phyloP scores from a whole-genome alignment of 2,888 invertebrate genomes.

The Plagodis pulveraria region DNA sequence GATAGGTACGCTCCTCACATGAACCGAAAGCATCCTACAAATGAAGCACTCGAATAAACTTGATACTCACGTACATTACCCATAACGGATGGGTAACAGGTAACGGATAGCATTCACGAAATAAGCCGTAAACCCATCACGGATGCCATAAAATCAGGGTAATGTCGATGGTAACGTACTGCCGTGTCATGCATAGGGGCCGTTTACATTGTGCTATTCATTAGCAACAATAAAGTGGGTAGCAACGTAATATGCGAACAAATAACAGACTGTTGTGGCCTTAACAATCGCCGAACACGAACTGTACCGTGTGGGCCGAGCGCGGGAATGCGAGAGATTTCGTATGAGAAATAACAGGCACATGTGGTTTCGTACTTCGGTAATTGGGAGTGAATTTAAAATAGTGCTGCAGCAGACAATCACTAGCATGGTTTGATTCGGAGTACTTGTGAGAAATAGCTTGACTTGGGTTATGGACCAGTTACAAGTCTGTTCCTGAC shows the following conservation, averaged over 20 bases:
- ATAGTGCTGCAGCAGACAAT: too few species aligned
- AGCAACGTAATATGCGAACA: conserved; percentile 42
- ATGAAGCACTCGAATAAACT: conserved; percentile 26
- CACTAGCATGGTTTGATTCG: too few species aligned
- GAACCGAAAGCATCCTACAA: conserved; percentile 2
- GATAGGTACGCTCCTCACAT: neutral
- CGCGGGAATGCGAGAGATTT: neutral
- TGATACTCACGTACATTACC: conserved; percentile 16
- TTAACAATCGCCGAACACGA: conserved; percentile 42
- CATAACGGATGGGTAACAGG: conserved; percentile 19
- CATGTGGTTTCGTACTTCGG: too few species aligned
- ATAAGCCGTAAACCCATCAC: conserved; percentile 35
- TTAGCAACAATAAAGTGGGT: conserved; percentile 37
- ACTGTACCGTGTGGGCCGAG: conserved; percentile 10
- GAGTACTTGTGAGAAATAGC: too few species aligned
- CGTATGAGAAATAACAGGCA: too few species aligned
- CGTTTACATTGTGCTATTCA: conserved; percentile 41
- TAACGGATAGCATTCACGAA: conserved; percentile 25
- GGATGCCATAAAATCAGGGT: conserved; percentile 37
- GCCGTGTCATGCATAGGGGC: conserved; percentile 25
- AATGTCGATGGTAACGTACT: conserved; percentile 27
- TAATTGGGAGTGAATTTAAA: too few species aligned
- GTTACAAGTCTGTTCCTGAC: too few species aligned
- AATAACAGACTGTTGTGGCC: conserved; percentile 47
- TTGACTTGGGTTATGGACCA: too few species aligned